Evolutionary conservation across 2,113 vertebrate genomes (phyloP).

Genomic region (Penelope pileata): DNA sequence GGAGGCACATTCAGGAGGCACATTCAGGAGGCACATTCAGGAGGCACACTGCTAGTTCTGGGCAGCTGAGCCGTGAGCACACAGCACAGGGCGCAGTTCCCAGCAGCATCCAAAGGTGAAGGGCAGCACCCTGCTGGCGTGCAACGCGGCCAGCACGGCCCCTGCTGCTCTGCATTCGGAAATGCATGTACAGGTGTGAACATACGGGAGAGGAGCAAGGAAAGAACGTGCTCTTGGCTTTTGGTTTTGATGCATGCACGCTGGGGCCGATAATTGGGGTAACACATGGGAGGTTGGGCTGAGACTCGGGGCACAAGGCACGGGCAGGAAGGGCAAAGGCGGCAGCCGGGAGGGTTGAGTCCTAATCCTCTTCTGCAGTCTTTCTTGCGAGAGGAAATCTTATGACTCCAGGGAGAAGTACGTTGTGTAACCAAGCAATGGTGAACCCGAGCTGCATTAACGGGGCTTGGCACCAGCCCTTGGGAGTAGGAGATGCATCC

Average conservation of each 20-base stretch:
- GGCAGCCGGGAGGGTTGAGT: not conserved
- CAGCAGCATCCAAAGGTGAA: not conserved
- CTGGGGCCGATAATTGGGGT: rapidly evolving
- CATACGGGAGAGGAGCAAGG: not conserved
- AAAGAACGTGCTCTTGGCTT: not conserved
- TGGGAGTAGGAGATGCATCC: not conserved
- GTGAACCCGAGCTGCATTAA: conserved; percentile 21
- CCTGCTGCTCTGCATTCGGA: not conserved
- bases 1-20: no score
- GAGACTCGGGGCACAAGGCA: not conserved
- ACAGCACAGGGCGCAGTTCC: rapidly evolving
- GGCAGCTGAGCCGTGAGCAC: rapidly evolving
- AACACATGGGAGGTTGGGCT: rapidly evolving
- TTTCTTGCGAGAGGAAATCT: conserved; percentile 8
- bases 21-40: not conserved
- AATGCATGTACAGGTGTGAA: not conserved
- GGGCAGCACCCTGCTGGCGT: rapidly evolving
- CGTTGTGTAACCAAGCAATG: conserved; percentile 51
- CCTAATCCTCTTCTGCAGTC: conserved; percentile 51
- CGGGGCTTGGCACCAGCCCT: conserved; percentile 32
- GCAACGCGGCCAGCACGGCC: not conserved
- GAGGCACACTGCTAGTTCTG: not conserved
- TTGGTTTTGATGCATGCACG: not conserved
- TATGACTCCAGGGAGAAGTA: conserved; percentile 35
- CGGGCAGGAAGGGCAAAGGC: not conserved